Base-by-base conservation (phyloP, 2,888 invertebrate species). In the Aspidapion aeneum region DNA sequence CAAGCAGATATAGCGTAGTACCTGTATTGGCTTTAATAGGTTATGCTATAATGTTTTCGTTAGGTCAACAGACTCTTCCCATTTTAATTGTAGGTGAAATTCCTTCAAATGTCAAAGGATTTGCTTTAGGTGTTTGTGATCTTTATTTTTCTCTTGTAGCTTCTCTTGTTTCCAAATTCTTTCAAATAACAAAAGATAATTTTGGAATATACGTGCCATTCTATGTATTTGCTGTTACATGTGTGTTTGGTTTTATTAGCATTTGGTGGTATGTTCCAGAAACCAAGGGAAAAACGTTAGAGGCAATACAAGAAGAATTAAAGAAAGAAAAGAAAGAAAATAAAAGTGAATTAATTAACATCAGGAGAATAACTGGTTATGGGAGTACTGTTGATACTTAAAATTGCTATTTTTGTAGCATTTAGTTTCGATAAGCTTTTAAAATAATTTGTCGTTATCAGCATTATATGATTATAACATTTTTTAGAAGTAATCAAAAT, bases 221-320 rank as follows among this genome's bases (percentile, higher is more conserved):
- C 76, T 86, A 85, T 79, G 84, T 84, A 71, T 90, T 88, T 76
- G 81, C 85, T 1, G 72, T 79, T 17, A 86, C 84, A 74, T 87
- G 86, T 18, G 75, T 86, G 20, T 64, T 86, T 63, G 87, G 88
- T 0, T 78, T 88, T 57, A 76, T 84, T 66, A 87, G 86, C 75
- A 85, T 88, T 72, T 68, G 82, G 59, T 75, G 84, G 18, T 77
- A 83, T 68, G 82, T 89, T 17, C 88, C 89, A 1, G 89, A 90
- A 78, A 89, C 89, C 1, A 89, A 87, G 75, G 88, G 88, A 64
- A 88, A 88, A 72, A 87, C 88, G 1, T 83, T 90, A 73, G 83
- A 87, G 58, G 84, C 86, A 72, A 89, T 90, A 72, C 89, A 89
- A 74, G 83, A 85, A 18, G 82, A 85, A 60, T 79, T 90, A 7